Evolutionary conservation across 2,888 invertebrate species (phyloP), one percentile per base, ranked within the genome.

Genomic region (Folsomia manolachei): DNA sequence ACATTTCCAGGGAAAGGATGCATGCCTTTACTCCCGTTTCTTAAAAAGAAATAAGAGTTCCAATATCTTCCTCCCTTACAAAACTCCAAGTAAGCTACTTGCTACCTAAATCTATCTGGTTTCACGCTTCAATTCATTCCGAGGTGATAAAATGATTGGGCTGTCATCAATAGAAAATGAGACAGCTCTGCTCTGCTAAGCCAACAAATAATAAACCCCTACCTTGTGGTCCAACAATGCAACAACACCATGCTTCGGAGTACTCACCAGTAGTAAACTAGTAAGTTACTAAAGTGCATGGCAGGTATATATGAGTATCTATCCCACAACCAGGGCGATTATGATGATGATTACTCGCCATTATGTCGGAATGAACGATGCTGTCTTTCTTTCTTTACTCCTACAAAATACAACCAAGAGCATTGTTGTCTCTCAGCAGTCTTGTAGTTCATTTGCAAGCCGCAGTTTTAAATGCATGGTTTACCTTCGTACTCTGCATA

Each of bases 111-210:
- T n/a, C n/a, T 62, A 23, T 64, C 64, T 25, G 64, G 27, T 64
- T 66, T 66, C 65, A 66, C 52, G 65, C 52, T 52, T 66, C 65
- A 66, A 52, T 66, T 66, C 65, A 51, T 51, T 21, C 25, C 21
- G 21, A 39, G 65, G 65, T 66, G 65, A 66, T 66, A 66, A 66
- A 66, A 66, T 52, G n/a, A 66, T 66, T 66, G 21, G 65, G 39
- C 23, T 66, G 65, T 52, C 65, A 66, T 66, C 65, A 39, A 2
- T 21, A 19, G 21, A 66, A 39, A 51, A 39, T 66, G 65, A 39
- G 21, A 66, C 19, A 27, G 27, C 11, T 18, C 25, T n/a, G 25
- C 62, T 9, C 39, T 39, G n/a, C 39, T 62, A 25, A 23, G 62
- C 62, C 14, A 62, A 62, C 23, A 62, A 62, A 62, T 62, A 62